phyloP scores from a whole-genome alignment of 92 coral and sea anemone genomes.

The Pocillopora meandrina region DNA sequence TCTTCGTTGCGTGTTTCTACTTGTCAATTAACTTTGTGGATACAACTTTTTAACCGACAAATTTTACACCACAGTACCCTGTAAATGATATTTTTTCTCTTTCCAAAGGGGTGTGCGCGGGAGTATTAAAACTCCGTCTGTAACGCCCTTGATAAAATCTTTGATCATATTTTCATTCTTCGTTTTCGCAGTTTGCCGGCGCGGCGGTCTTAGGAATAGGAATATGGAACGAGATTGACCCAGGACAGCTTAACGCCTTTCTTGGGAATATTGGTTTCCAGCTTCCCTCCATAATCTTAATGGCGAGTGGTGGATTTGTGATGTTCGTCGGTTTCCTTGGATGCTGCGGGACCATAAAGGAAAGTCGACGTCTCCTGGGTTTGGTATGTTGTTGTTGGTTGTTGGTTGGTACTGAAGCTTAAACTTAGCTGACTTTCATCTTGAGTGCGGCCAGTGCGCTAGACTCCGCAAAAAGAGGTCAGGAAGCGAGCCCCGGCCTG shows the following conservation, averaged over 20 bases:
- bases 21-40: no score
- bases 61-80: no score
- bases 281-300: conserved; percentile 72
- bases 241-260: conserved; percentile 88
- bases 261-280: conserved; percentile 80
- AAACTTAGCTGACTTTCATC: no score
- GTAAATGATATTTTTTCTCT: no score
- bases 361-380: conserved; percentile 84
- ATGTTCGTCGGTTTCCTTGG: conserved; percentile 89
- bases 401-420: not conserved
- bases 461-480: no score
- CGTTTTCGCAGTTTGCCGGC: conserved; percentile 70
- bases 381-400: conserved; percentile 71
- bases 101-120: no score
- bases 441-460: no score
- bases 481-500: no score
- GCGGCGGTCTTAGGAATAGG: conserved; percentile 84
- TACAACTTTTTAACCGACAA: no score
- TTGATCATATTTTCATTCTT: not conserved
- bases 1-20: no score
- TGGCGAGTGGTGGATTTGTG: conserved; percentile 86
- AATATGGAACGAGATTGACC: conserved; percentile 90
- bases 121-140: no score
- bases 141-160: no score
- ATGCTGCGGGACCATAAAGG: conserved; percentile 89